Conservation (phyloP, 2,797 vertebrate species). For the Brachyalestes nurse region DNA sequence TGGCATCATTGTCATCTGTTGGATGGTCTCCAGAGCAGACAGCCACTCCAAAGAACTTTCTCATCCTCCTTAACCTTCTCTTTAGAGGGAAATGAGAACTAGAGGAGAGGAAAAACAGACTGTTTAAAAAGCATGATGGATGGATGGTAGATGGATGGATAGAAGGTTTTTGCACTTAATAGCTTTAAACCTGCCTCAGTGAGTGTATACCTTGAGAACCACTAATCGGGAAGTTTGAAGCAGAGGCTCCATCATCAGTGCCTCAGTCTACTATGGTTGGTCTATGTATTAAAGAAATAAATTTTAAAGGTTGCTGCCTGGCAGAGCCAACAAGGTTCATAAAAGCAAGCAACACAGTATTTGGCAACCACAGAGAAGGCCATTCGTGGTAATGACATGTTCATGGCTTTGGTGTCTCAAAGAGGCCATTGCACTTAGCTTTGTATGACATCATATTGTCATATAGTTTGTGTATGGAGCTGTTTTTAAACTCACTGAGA, state of each 20-base stretch:
- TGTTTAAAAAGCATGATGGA: constrained; percentile 41
- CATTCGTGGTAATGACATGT: constrained; percentile 42
- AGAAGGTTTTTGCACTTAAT: constrained; percentile 57
- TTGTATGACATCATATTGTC: constrained; percentile 14
- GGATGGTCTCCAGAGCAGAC: constrained; percentile 20
- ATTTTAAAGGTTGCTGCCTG: constrained; percentile 44
- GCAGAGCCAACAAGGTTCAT: constrained; percentile 38
- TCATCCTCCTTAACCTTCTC: constrained; percentile 22
- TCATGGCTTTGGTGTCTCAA: constrained; percentile 38
- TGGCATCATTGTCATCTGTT: constrained; percentile 33
- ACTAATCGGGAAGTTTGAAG: constrained; percentile 53
- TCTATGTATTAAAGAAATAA: constrained; percentile 52
- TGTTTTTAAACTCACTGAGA: neutral
- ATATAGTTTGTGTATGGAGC: no score
- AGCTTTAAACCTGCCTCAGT: constrained; percentile 61
- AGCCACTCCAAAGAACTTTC: constrained; percentile 35
- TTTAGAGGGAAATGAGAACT: constrained; percentile 24
- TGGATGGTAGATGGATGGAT: constrained; percentile 44
- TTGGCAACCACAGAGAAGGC: constrained; percentile 32
- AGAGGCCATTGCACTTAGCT: constrained; percentile 28
- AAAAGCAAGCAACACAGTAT: constrained; percentile 42
- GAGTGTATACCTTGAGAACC: constrained; percentile 47
- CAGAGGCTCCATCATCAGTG: constrained; percentile 13
- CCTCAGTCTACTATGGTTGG: constrained; percentile 27
- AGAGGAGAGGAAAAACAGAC: constrained; percentile 24